Evolutionary conservation across 1,140 invertebrate genomes (phyloP), one percentile per base, ranked within the genome.

Genomic region (Cotesia chilonis): DNA sequence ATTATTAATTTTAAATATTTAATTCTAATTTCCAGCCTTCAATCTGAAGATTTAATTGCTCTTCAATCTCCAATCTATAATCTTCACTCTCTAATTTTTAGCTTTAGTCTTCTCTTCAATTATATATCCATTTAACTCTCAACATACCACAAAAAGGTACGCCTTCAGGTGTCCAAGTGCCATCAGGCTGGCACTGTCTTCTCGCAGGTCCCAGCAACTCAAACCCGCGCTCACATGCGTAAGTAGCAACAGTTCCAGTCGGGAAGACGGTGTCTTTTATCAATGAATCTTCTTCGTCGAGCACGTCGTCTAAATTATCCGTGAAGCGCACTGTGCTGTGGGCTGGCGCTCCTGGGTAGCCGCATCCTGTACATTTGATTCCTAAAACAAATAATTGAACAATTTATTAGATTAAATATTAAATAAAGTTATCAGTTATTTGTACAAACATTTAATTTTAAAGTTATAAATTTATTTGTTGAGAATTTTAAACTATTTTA

Each of bases 101-200:
- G 38, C 7, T 41, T 7, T 4, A 41, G 7, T 41, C 38, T 41
- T 28, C 28, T 28, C 28, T 28, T 28, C 1, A 28, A 28, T 28
- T 28, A 28, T 28, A 28, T 28, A 28, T 28, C 28, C 28, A 28
- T 2, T 28, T 28, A 28, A 69, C n/a, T 51, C 7, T 63, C 64
- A 17, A 92, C 93, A 96, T 86, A 97, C 96, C 96, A 85, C 96
- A 98, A 87, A 97, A 97, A 14, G 96, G 96, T 70, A 97, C 94
- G 68, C 95, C 95, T 80, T 95, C 93, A 0, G 96, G 96, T n/a
- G 89, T 87, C 96, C 96, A 98, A 41, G 89, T 90, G 1, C 93
- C 94, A 78, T 94, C 91, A 0, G 83, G 74, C 28, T 90, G 89
- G 80, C 96, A 98, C 12, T 93, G 89, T 68, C 95, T 88, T 65